Evolutionary conservation across 1,140 invertebrate species (phyloP), one percentile per base, ranked within the genome.

Genomic region (Battus philenor): DNA sequence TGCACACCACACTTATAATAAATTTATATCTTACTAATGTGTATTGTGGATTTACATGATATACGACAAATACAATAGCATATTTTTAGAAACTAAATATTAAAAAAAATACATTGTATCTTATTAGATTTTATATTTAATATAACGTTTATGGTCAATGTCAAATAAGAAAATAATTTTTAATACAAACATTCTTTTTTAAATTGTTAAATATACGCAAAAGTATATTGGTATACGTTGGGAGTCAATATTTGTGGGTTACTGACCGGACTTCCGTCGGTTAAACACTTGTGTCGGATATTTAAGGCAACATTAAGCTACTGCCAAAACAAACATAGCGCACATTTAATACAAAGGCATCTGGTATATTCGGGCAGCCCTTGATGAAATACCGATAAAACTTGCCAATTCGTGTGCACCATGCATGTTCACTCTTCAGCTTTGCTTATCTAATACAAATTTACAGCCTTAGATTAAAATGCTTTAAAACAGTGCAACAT

Each of bases 171-270:
- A n/a, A n/a, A n/a, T n/a, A n/a, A n/a, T n/a, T n/a, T n/a, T n/a
- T n/a, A n/a, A n/a, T n/a, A n/a, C n/a, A n/a, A n/a, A n/a, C n/a
- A n/a, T n/a, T n/a, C n/a, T n/a, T n/a, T n/a, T n/a, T n/a, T n/a
- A n/a, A n/a, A n/a, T n/a, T n/a, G n/a, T n/a, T n/a, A n/a, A n/a
- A n/a, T n/a, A n/a, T n/a, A n/a, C n/a, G n/a, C n/a, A n/a, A n/a
- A n/a, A n/a, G n/a, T n/a, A n/a, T n/a, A n/a, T n/a, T n/a, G n/a
- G n/a, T n/a, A n/a, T n/a, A n/a, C n/a, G n/a, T n/a, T n/a, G n/a
- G 66, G 58, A 67, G 67, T 75, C 65, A 77, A 77, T 73, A 77
- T 77, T 75, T 64, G 60, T 55, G 64, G 71, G 75, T 75, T 59
- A 52, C 60, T 49, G 75, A 71, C 64, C 68, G 47, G 30, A 59